Evolutionary conservation across 2,113 vertebrate species (phyloP).

Genomic region (Dendropsophus ebraccatus): DNA sequence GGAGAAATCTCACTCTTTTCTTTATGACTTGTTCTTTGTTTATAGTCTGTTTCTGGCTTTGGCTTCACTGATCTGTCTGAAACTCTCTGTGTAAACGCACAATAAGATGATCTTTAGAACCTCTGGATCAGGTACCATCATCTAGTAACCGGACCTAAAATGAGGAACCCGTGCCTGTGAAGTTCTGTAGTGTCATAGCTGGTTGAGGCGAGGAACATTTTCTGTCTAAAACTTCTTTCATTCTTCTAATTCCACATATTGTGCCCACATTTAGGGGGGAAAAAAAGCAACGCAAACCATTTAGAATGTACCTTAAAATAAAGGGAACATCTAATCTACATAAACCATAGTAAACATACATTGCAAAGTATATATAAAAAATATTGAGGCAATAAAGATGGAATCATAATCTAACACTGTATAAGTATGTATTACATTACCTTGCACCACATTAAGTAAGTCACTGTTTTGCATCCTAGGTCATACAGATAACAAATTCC

Average conservation of each 20-base stretch:
- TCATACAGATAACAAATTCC: slow-evolving; percentile 7
- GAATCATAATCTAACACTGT: slow-evolving; percentile 3
- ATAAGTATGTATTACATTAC: not conserved
- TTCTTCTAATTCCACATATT: not conserved
- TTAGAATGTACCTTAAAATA: not conserved
- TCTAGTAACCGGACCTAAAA: too few relatives aligned
- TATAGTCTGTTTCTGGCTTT: too few relatives aligned
- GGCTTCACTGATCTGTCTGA: too few relatives aligned
- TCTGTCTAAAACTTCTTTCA: too few relatives aligned
- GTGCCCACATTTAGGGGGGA: not conserved
- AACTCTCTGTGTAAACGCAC: too few relatives aligned
- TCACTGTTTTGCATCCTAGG: slow-evolving; percentile 1
- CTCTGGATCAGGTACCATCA: too few relatives aligned
- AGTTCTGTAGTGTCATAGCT: too few relatives aligned
- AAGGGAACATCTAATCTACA: not conserved
- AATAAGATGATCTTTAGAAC: too few relatives aligned
- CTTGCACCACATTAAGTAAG: slow-evolving; percentile 7
- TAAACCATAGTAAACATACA: not conserved
- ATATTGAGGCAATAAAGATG: not conserved
- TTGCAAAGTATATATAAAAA: not conserved
- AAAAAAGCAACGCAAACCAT: not conserved
- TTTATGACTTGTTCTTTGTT: too few relatives aligned
- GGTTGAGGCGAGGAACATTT: too few relatives aligned
- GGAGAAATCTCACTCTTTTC: too few relatives aligned
- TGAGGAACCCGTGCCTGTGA: too few relatives aligned